A percentile compares a stretch with the other conserved stretches of the same genome.
phyloP scores from a whole-genome alignment of 2,113 vertebrate species.

The Nyctereutes procyonoides region DNA sequence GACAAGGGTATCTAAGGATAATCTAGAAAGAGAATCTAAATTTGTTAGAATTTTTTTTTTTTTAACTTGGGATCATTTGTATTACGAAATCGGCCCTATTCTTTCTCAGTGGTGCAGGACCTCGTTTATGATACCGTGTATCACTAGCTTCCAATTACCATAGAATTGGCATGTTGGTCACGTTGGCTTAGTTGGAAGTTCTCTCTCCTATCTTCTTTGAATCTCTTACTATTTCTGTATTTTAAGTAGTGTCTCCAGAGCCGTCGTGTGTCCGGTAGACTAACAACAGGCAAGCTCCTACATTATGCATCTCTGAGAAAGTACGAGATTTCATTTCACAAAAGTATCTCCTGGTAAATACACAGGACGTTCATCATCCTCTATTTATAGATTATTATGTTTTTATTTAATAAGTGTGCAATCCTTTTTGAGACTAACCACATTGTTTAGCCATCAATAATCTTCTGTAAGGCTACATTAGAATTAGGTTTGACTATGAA shows the following conservation, averaged over 20 bases:
- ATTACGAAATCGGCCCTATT: not conserved
- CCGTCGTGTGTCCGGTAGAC: not conserved
- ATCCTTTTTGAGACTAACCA: constrained; percentile 66
- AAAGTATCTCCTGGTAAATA: constrained; percentile 38
- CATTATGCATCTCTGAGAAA: not conserved
- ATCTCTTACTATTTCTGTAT: constrained; percentile 40
- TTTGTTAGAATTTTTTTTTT: constrained; percentile 47
- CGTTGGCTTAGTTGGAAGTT: not conserved
- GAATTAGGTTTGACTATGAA: constrained; percentile 68
- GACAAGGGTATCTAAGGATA: not conserved
- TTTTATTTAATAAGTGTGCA: constrained; percentile 73
- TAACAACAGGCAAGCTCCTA: not conserved
- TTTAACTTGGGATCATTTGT: not conserved
- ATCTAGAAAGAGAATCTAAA: not conserved
- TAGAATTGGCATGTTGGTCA: not conserved
- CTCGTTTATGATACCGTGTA: not conserved
- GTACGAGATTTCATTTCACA: constrained; percentile 65
- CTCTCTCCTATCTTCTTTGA: constrained; percentile 4
- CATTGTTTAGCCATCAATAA: constrained; percentile 55
- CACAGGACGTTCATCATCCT: constrained; percentile 28
- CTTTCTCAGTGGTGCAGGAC: not conserved
- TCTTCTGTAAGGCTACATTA: constrained; percentile 55
- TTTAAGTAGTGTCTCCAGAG: constrained; percentile 50
- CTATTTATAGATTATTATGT: constrained; percentile 56
- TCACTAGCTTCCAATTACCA: not conserved